Base-by-base conservation (phyloP, 2,888 invertebrate species). In the Chaetoderma sp. region DNA sequence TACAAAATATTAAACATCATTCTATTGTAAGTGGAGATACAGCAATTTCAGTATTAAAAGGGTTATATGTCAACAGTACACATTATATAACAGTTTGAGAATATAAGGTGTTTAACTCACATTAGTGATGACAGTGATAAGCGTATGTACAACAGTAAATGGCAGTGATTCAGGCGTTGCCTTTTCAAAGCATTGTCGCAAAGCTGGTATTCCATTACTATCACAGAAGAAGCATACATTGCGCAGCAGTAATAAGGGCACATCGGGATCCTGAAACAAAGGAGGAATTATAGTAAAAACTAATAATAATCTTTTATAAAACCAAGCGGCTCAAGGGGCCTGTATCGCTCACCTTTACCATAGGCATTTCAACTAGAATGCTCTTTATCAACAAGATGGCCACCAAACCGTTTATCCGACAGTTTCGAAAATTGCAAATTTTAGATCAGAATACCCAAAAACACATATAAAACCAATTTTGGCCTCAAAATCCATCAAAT, bases 161-260 rank as follows among this genome's bases (percentile, higher is more conserved):
- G 96, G 94, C 78, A 97, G 88, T 55, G 90, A 90, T 33, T 90
- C 90, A 47, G 94, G 92, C 72, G 90, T 89, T 50, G 92, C 85
- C 85, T 90, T 89, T 77, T 94, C 93, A 87, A 96, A 95, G 84
- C 95, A 94, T 60, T 91, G 89, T 32, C 93, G 92, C 91, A 96
- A 93, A 36, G 94, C 92, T 82, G 93, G 91, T 67, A 96, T 91
- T 30, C 96, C 96, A 67, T 94, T 94, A 72, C 92, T 91, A 83
- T 95, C 95, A 87, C 96, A 96, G 88, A 96, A 96, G 80, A 94
- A 90, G 78, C 93, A 93, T n/a, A 96, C 95, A 88, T 96, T 96
- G 63, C 95, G 91, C 67, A 96, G 89, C 71, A 96, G 89, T 86
- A 94, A 94, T 65, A 95, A 92, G 28, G 96, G 95, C 82, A 96